Evolutionary conservation across 2,113 vertebrate species (phyloP), one percentile per base, ranked within the genome.

Genomic region (Gracilinanus agilis): DNA sequence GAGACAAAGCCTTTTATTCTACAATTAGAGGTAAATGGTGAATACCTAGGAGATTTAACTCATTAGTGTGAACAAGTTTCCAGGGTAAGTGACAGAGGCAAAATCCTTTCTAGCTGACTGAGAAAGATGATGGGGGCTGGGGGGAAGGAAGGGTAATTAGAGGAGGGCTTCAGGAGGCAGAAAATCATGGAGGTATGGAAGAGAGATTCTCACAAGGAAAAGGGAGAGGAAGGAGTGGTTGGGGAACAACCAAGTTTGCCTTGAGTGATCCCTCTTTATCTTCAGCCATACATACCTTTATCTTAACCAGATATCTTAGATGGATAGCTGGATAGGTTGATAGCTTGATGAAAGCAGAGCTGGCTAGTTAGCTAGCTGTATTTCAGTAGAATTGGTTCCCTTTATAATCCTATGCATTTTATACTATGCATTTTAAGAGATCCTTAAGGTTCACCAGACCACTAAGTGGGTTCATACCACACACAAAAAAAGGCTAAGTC

Each of bases 11-110:
- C 61, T 75, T 75, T 75, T 75, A 75, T 83, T 83, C 67, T 40
- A 83, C 67, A 83, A 83, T 83, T 83, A 83, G 67, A 83, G n/a
- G n/a, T 83, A 83, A 83, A 83, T 83, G n/a, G 67, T 40, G 67
- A 83, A 83, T 83, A 83, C 67, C n/a, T 83, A 23, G n/a, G 67
- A 83, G 67, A 83, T 83, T 83, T 83, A 21, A 83, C n/a, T 83
- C 67, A 83, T 83, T 83, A 83, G 67, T 23, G 67, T 83, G 67
- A 83, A 83, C 67, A 83, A 83, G 67, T 83, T 83, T 40, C 67
- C 67, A 40, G n/a, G 67, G 67, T 83, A 40, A 83, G 40, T 83
- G 67, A 83, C n/a, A 40, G 67, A 40, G n/a, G n/a, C 19, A 23
- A 40, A 83, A 83, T 83, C 67, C n/a, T 83, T 83, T 83, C n/a